phyloP scores from a whole-genome alignment of 2,797 vertebrate species.

The Pangasius larnaudii region DNA sequence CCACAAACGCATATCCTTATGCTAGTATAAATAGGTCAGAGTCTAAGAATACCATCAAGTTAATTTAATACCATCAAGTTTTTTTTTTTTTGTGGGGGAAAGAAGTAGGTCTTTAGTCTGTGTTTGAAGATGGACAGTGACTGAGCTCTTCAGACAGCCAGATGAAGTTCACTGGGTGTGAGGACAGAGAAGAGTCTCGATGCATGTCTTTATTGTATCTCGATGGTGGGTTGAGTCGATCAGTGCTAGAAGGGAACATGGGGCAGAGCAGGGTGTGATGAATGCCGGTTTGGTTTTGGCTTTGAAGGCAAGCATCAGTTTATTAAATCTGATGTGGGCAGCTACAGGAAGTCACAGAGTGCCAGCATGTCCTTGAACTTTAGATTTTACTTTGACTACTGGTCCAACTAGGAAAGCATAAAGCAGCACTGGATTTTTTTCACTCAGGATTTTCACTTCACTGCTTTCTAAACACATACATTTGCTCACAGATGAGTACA shows the following conservation, averaged over 20 bases:
- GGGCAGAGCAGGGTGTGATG: background rate
- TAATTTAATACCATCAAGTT: background rate
- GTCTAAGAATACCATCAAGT: background rate
- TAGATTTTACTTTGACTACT: background rate
- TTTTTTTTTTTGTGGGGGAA: background rate
- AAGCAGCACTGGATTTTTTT: background rate
- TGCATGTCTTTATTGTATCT: background rate
- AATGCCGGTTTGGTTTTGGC: background rate
- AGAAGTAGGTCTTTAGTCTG: background rate
- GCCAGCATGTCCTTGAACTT: background rate
- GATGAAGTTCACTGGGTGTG: background rate
- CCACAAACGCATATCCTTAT: background rate
- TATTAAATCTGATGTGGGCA: slow-evolving; percentile 11
- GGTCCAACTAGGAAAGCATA: background rate
- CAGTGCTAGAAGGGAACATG: background rate
- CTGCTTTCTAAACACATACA: too few relatives aligned
- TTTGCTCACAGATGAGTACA: too few relatives aligned
- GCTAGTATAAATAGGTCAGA: background rate
- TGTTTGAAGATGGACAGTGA: background rate
- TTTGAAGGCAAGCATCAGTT: background rate
- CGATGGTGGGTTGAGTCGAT: background rate
- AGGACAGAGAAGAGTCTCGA: background rate
- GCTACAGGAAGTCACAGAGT: background rate
- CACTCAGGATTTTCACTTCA: background rate
- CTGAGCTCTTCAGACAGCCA: background rate